Base-by-base conservation (phyloP, 1,140 invertebrate genomes). In the Lepidurus couesii region DNA sequence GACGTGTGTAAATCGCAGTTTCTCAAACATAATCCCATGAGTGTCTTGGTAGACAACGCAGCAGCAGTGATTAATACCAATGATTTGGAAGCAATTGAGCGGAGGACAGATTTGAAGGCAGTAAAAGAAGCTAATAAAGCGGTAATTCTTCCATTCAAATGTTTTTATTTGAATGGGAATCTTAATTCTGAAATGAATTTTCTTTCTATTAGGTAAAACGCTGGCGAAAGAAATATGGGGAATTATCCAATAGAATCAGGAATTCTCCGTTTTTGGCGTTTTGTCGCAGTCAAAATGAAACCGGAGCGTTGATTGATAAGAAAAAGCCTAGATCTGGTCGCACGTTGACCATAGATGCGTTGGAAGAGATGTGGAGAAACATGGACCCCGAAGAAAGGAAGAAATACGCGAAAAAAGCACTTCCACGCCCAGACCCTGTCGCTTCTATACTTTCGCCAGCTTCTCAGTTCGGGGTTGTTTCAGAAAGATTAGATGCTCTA, bases 1-100 rank as follows among this genome's bases (percentile, higher is more conserved):
- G 98, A 99, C 84, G 91, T 98, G 74, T 86, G 90, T 0, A 95
- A 94, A 85, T 91, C 92, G 10, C 92, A 94, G 81, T 98, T 95
- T 83, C 86, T 99, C 1, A 92, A 90, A 75, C 85, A 90, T 42
- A 90, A 93, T 45, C 92, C 94, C 81, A 87, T 98, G 5, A 85
- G 89, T 44, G 96, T 98, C 82, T 86, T 99, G 0, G 87, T 92
- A 7, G 88, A 92, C 44, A 99, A 99, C 84, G 85, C 87, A 84
- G 47, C 86, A 87, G 76, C 90, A 88, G 10, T 94, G 16, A 79
- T 91, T 16, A 87, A 91, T 79, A 34, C 42, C 5, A 24, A 44
- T 26, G 42, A 13, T 7, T 79, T 92, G 0, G 84, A 89, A 76
- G 84, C 84, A 78, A 83, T 94, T 0, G 89, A 90, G 83, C 85